Conservation (phyloP, 2,113 vertebrate species). For the Hassar affinis region DNA sequence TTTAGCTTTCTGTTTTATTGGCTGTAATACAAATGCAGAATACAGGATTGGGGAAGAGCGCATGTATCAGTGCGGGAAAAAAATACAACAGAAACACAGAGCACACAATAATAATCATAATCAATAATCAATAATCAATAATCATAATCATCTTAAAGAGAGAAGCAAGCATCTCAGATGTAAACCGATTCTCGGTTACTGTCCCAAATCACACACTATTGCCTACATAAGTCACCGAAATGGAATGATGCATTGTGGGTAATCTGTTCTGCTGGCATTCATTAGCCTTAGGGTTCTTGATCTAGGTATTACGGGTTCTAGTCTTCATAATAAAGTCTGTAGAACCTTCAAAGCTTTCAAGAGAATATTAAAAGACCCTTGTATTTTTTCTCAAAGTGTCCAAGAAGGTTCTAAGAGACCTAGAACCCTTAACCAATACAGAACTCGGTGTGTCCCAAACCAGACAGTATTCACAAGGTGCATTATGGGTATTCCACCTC, state of each 20-base stretch:
- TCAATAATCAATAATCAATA: conserved; percentile 12
- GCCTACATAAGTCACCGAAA: not conserved
- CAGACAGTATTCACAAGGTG: not conserved
- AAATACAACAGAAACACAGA: conserved; percentile 8
- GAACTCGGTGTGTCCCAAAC: not conserved
- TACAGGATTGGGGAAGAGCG: conserved; percentile 23
- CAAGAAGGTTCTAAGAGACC: not conserved
- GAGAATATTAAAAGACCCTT: not conserved
- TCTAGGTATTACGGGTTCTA: not conserved
- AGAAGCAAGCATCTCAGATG: not conserved
- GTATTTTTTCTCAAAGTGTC: not conserved
- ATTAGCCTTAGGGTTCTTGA: not conserved
- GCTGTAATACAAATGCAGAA: conserved; percentile 23
- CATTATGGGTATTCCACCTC: not conserved
- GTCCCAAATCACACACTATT: not conserved
- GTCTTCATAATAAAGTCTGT: not conserved
- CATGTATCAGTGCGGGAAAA: conserved; percentile 19
- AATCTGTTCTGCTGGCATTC: not conserved
- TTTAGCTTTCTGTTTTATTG: conserved; percentile 49
- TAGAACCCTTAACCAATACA: not conserved
- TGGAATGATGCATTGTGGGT: not conserved
- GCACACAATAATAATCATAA: conserved; percentile 4
- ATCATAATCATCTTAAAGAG: not conserved
- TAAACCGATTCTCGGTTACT: not conserved
- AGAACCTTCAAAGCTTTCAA: not conserved